phyloP scores from a whole-genome alignment of 2,797 vertebrate species.

The Halcyon leucocephala region DNA sequence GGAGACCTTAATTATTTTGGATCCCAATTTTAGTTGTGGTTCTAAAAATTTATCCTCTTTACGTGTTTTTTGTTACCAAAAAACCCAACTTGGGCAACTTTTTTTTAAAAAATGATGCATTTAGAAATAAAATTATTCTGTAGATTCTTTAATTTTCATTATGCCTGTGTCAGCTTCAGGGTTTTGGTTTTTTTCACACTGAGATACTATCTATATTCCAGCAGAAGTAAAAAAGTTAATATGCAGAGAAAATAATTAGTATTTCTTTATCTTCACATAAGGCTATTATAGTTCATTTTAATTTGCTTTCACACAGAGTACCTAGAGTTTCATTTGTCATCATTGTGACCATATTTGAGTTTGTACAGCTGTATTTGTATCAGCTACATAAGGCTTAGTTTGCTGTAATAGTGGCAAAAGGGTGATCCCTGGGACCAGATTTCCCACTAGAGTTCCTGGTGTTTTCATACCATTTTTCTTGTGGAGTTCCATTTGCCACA shows the following conservation, averaged over 20 bases:
- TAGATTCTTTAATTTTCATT: neutral
- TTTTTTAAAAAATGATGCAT: neutral
- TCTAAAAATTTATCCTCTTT: neutral
- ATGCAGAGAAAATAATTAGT: neutral
- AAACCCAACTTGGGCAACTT: neutral
- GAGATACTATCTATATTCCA: neutral
- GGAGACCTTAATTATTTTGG: neutral
- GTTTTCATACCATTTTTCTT: neutral
- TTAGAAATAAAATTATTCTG: neutral
- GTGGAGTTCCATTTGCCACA: neutral
- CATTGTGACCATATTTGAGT: neutral
- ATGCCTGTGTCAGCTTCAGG: rapidly evolving
- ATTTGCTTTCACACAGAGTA: neutral
- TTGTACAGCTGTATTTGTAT: neutral
- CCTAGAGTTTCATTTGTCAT: neutral
- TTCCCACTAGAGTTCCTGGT: neutral
- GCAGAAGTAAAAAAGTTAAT: neutral
- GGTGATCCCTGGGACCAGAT: neutral
- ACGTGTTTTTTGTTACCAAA: neutral
- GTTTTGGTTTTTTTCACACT: neutral
- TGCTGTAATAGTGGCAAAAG: neutral
- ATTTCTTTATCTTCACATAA: neutral
- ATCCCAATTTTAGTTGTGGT: neutral
- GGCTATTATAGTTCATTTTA: neutral
- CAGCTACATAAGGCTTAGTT: neutral